Evolutionary conservation across 2,888 invertebrate species (phyloP).

Genomic region (Parnassius smintheus): DNA sequence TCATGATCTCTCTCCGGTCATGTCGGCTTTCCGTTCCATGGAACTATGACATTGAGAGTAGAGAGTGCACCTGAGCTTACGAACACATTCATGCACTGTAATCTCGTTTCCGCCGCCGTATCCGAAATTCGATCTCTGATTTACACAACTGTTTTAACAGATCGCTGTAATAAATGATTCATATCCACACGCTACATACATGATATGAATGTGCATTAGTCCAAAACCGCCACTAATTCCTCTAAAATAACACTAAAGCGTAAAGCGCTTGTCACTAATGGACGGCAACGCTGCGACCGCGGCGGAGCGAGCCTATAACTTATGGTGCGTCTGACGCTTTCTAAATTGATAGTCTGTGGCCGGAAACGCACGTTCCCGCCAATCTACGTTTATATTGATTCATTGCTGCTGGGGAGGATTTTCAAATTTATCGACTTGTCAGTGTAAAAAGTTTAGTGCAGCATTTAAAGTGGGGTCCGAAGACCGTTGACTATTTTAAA

Average conservation of each 20-base stretch:
- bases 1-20: too few species aligned
- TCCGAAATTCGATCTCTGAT: neutral
- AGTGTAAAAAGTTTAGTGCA: slow-evolving; percentile 13
- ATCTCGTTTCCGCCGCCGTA: too few species aligned
- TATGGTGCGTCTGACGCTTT: slow-evolving; percentile 24
- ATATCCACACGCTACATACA: neutral
- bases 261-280: slow-evolving; percentile 26
- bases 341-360: slow-evolving; percentile 34
- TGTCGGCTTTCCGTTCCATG: too few species aligned
- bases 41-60: too few species aligned
- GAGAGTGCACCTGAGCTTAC: too few species aligned
- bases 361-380: slow-evolving; percentile 37
- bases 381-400: slow-evolving; percentile 40
- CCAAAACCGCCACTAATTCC: slow-evolving; percentile 23
- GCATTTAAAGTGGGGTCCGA: slow-evolving; percentile 9
- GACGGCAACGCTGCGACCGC: slow-evolving; percentile 12
- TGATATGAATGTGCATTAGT: slow-evolving; percentile 16
- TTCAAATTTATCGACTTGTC: slow-evolving; percentile 25
- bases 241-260: slow-evolving; percentile 25
- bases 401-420: slow-evolving; percentile 31
- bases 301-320: slow-evolving; percentile 17
- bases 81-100: too few species aligned
- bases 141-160: neutral
- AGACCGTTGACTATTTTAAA: neutral
- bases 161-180: neutral